Evolutionary conservation across 2,888 invertebrate genomes (phyloP).

Genomic region (Drosophila infuscata): DNA sequence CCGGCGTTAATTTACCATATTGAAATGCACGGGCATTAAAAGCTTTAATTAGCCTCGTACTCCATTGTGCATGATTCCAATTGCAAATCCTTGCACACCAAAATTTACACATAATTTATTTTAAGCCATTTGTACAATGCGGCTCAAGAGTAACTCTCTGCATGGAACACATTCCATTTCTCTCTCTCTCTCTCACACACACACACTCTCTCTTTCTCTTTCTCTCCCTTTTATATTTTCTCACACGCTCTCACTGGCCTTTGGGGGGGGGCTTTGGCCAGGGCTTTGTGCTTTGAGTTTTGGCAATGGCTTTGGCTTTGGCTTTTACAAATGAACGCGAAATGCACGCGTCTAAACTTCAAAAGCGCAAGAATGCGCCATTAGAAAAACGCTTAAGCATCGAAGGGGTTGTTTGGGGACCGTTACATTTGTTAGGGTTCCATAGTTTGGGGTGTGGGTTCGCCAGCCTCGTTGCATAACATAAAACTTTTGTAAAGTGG

Average conservation of each 20-base stretch:
- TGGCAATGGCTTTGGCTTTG: slow-evolving; percentile 35
- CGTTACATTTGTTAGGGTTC: neutral
- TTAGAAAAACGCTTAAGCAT: slow-evolving; percentile 38
- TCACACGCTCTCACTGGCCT: slow-evolving; percentile 4
- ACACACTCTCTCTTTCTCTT: neutral
- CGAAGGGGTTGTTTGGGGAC: slow-evolving; percentile 5
- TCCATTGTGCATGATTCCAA: slow-evolving; percentile 20
- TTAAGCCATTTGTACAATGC: slow-evolving; percentile 70
- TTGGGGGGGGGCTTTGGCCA: slow-evolving; percentile 24
- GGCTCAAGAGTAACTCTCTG: slow-evolving; percentile 60
- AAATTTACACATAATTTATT: slow-evolving; percentile 64
- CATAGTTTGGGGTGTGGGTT: slow-evolving; percentile 19
- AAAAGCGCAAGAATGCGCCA: slow-evolving; percentile 61
- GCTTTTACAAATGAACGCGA: slow-evolving; percentile 64
- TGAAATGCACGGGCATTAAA: slow-evolving; percentile 65
- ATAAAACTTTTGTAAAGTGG: slow-evolving; percentile 64
- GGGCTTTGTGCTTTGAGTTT: slow-evolving; percentile 8
- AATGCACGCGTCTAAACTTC: slow-evolving; percentile 74
- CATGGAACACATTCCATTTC: neutral
- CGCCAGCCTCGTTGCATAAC: slow-evolving; percentile 50
- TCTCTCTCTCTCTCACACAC: neutral
- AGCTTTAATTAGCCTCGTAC: slow-evolving; percentile 63
- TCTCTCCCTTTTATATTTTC: neutral
- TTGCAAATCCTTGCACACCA: slow-evolving; percentile 36
- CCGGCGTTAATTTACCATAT: slow-evolving; percentile 69